A percentile compares a stretch with the other conserved stretches of the same genome.
phyloP scores from a whole-genome alignment of 2,113 vertebrate genomes.

The Suricata suricatta region DNA sequence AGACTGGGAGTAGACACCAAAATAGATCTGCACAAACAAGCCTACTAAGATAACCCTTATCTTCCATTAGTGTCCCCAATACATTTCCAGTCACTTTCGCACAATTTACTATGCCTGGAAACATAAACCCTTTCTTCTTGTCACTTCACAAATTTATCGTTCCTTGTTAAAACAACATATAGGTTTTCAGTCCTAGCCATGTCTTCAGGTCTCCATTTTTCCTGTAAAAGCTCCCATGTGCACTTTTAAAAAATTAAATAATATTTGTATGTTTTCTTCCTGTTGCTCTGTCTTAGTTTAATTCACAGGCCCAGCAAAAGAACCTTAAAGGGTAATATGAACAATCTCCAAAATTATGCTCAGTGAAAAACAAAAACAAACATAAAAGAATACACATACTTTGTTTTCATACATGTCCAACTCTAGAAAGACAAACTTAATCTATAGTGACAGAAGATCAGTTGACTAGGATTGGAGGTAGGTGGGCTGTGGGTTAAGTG shows the following conservation, averaged over 20 bases:
- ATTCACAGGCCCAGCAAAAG: background rate
- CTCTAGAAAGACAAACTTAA: background rate
- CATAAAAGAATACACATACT: background rate
- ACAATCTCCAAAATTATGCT: background rate
- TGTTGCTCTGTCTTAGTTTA: background rate
- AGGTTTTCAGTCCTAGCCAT: background rate
- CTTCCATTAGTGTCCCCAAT: background rate
- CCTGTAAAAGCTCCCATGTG: background rate
- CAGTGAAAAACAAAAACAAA: background rate
- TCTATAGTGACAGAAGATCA: background rate
- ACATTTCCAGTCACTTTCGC: background rate
- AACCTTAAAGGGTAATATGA: background rate
- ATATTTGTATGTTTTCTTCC: background rate
- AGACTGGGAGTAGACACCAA: background rate
- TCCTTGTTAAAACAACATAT: background rate
- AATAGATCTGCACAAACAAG: background rate
- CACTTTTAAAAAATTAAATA: background rate
- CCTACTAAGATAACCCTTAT: background rate
- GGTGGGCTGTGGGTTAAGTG: background rate
- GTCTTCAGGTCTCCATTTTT: background rate
- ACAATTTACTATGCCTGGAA: background rate
- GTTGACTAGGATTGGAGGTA: background rate
- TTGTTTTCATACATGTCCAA: background rate
- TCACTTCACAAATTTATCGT: background rate
- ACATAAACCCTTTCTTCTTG: background rate